Evolutionary conservation across 2,888 invertebrate genomes (phyloP), one percentile per base, ranked within the genome.

Genomic region (Pachliopta kotzebuea): DNA sequence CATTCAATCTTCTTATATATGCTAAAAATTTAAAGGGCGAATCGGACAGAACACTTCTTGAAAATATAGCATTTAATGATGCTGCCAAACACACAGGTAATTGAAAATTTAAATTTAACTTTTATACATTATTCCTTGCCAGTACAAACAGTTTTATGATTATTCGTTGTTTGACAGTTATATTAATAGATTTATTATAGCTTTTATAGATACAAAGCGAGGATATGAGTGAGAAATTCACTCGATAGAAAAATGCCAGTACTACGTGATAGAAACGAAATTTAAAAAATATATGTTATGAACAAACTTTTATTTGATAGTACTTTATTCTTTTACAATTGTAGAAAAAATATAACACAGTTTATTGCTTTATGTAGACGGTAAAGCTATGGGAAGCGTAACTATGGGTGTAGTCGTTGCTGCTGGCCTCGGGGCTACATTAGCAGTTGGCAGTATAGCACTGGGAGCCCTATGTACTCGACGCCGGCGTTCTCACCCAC

Each of bases 61-160:
- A 97, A 83, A 96, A 97, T 79, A 96, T 97, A 75, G 95, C 96
- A 74, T 95, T 97, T 77, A 96, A 96, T 84, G 97, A 97, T 84
- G 96, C 97, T 58, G 97, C 96, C 73, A 96, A 95, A 81, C 94
- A 96, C 79, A 95, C 96, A 86, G 96, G 97, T 97, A 90, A 84
- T 79, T 18, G 52, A 52, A n/a, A 52, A 20, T 52, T 6, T n/a
- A n/a, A n/a, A n/a, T n/a, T n/a, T n/a, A 37, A 37, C 11, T 11
- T 17, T 11, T 37, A 14, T 37, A 37, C 11, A 37, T 11, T 37
- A 14, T 0, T 4, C 2, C 11, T 37, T 9, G 1, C 1, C 31
- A 14, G 11, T 14, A 37, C 11, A 14, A 37, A 31, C n/a, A n/a
- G n/a, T n/a, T n/a, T n/a, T n/a, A n/a, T n/a, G n/a, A n/a, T n/a